phyloP scores from a whole-genome alignment of 2,113 vertebrate species.

The Dendrocopos noguchii region DNA sequence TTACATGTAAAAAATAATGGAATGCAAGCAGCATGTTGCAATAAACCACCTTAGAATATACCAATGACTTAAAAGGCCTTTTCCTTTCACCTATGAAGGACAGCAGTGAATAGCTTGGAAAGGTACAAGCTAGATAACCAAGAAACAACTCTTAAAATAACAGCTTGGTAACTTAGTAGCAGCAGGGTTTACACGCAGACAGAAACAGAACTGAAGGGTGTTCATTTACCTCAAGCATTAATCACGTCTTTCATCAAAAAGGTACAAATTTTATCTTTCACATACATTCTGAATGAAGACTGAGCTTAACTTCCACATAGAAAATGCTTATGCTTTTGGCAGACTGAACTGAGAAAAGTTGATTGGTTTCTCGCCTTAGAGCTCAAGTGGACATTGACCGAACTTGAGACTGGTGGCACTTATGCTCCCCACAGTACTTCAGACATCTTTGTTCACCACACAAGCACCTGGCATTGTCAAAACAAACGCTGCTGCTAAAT shows the following conservation, averaged over 20 bases:
- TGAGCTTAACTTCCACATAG: background rate
- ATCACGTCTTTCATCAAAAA: background rate
- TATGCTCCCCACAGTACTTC: rapidly evolving
- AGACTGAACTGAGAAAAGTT: background rate
- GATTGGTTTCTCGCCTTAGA: background rate
- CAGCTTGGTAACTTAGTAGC: background rate
- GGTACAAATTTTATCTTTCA: background rate
- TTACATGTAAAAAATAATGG: slow-evolving; percentile 61
- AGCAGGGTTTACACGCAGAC: background rate
- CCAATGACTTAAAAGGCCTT: background rate
- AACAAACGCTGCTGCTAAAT: background rate
- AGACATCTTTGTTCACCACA: background rate
- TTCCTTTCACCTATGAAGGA: slow-evolving; percentile 36
- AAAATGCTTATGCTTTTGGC: background rate
- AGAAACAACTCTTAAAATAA: background rate
- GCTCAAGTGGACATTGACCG: background rate
- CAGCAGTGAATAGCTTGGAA: background rate
- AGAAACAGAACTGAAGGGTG: background rate
- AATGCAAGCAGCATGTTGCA: slow-evolving; percentile 48
- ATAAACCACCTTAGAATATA: slow-evolving; percentile 30
- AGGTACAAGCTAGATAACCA: background rate
- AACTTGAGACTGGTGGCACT: background rate
- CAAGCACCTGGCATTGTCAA: background rate
- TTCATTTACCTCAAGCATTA: background rate
- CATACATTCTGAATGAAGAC: background rate